These are phyloP conservation scores for Plutomurus gul DNA, from an alignment of 1,140 invertebrate genomes.

Conservation along the genomic window DNA sequence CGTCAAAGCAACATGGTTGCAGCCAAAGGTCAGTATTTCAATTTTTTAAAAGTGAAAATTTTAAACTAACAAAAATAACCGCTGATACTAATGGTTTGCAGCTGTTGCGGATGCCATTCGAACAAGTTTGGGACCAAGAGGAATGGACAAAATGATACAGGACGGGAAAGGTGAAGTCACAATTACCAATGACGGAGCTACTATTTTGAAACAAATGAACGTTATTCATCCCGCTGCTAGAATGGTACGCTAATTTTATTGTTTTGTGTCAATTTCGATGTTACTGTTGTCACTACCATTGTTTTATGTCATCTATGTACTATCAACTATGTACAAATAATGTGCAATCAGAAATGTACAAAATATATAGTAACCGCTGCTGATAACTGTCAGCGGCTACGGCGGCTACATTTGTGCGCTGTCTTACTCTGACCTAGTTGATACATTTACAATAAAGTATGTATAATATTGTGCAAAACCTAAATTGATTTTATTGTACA, in stretches of 20 bases:
- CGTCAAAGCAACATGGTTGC: slow-evolving; percentile 94
- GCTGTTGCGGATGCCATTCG: slow-evolving; percentile 98
- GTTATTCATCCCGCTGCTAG: slow-evolving; percentile 98
- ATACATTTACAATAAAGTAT: no score
- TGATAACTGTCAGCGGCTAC: no score
- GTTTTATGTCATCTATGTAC: no score
- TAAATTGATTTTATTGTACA: slow-evolving; percentile 41
- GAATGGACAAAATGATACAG: slow-evolving; percentile 99
- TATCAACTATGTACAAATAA: no score
- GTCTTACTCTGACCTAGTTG: no score
- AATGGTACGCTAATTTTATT: slow-evolving; percentile 74
- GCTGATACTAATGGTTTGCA: slow-evolving; percentile 61
- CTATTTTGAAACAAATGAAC: slow-evolving; percentile 99
- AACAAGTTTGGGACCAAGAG: slow-evolving; percentile 95
- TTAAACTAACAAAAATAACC: slow-evolving; percentile 5
- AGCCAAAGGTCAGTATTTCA: slow-evolving; percentile 82
- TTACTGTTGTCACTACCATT: no score
- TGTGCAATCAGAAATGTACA: no score
- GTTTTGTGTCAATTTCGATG: neutral
- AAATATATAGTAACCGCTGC: no score
- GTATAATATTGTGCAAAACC: no score
- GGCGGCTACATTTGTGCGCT: no score
- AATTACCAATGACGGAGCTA: slow-evolving; percentile 99
- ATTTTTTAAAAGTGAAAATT: neutral
- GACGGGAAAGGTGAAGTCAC: slow-evolving; percentile 96